Evolutionary conservation across 2,797 vertebrate species (phyloP).

Genomic region (Anomalospiza imberbis): DNA sequence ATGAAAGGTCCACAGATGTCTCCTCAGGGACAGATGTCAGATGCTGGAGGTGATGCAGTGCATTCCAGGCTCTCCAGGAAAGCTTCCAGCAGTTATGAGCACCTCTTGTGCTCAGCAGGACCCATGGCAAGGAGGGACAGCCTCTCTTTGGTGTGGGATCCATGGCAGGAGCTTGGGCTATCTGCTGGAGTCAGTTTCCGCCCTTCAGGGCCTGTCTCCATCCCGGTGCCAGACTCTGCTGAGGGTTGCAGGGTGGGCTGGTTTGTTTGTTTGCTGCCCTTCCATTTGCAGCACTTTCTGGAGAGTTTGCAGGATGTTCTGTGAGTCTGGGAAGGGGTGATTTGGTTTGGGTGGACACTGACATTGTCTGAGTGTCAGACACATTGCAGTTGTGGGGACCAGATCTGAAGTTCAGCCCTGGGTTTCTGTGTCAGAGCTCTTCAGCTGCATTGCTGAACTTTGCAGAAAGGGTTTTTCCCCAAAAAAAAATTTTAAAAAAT

Average conservation of each 20-base stretch:
- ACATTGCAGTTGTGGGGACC: fast-evolving
- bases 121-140: not conserved
- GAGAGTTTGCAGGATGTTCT: not conserved
- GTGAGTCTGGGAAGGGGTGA: not conserved
- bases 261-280: not conserved
- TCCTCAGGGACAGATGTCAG: not conserved
- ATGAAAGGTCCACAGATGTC: not conserved
- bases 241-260: not conserved
- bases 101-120: not conserved
- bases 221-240: not conserved
- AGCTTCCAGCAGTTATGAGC: not conserved
- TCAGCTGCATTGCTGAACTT: not conserved
- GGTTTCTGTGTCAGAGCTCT: not conserved
- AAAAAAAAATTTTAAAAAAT: too few species aligned
- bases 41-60: not conserved
- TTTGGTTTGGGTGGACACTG: not conserved
- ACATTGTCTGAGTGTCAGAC: not conserved
- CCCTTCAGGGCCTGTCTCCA: not conserved
- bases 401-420: not conserved
- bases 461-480: not conserved
- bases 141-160: not conserved
- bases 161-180: not conserved
- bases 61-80: not conserved
- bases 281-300: not conserved
- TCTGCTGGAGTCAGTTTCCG: not conserved